Conservation (phyloP, 2,113 vertebrate genomes). For the Catharus fuscescens region DNA sequence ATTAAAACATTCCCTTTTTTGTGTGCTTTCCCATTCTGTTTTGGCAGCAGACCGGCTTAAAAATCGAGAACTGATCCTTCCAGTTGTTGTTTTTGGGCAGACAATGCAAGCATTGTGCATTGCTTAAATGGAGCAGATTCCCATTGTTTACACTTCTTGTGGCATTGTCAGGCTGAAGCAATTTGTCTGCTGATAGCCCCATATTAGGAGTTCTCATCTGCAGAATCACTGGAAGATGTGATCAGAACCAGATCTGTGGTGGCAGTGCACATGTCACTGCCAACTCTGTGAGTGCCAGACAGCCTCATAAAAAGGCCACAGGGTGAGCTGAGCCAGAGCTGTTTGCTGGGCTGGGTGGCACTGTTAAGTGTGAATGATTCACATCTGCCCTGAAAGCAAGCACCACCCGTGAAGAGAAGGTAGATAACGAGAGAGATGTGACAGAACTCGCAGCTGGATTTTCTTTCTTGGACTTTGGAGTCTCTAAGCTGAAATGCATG, state of each 20-base stretch:
- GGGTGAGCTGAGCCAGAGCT: neutral
- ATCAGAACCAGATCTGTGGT: conserved; percentile 59
- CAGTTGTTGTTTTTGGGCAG: conserved; percentile 58
- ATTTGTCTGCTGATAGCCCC: conserved; percentile 58
- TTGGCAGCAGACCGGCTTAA: conserved; percentile 23
- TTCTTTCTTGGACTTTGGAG: neutral
- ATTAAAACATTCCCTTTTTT: conserved; percentile 60
- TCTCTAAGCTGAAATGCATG: neutral
- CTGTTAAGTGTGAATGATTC: neutral
- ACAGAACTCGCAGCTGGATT: neutral
- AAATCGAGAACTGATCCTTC: conserved; percentile 18
- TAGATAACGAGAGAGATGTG: neutral
- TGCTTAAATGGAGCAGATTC: conserved; percentile 40
- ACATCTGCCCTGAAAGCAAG: neutral
- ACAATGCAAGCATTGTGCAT: conserved; percentile 49
- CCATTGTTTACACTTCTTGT: conserved; percentile 56
- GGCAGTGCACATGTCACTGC: conserved; percentile 29
- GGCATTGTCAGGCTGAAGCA: conserved; percentile 51
- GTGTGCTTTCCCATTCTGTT: conserved; percentile 37
- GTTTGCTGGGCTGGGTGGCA: neutral
- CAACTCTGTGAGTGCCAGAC: conserved; percentile 31
- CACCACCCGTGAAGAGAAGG: neutral
- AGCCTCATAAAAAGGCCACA: conserved; percentile 16
- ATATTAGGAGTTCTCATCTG: conserved; percentile 65
- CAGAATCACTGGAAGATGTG: conserved; percentile 9